Percentiles rank a stretch among this genome's conserved stretches.
phyloP scores from a whole-genome alignment of 2,113 vertebrate species.

The Sialia sialis region DNA sequence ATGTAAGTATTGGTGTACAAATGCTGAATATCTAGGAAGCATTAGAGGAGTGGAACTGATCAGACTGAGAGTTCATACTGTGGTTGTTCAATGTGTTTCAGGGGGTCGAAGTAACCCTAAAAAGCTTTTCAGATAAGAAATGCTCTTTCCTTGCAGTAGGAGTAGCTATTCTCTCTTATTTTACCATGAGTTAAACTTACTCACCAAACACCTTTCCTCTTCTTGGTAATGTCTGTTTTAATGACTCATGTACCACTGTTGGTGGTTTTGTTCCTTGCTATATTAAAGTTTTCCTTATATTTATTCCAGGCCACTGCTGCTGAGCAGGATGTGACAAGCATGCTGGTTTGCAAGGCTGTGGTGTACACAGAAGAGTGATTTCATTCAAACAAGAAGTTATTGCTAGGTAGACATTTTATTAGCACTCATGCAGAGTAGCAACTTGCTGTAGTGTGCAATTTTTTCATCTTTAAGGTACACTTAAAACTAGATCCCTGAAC shows the following conservation, averaged over 20 bases:
- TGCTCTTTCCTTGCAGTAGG: not conserved
- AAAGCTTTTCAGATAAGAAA: not conserved
- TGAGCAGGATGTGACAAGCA: not conserved
- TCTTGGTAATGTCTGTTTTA: not conserved
- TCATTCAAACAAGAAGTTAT: not conserved
- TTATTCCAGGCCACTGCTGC: not conserved
- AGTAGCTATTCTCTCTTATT: not conserved
- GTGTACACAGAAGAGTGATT: not conserved
- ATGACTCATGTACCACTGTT: not conserved
- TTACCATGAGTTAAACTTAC: not conserved
- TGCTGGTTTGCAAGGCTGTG: not conserved
- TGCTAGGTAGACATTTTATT: conserved; percentile 14
- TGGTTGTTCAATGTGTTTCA: not conserved
- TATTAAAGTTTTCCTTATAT: not conserved
- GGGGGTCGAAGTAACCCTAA: not conserved
- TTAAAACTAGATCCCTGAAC: not conserved
- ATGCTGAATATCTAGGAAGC: not conserved
- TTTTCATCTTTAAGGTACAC: not conserved
- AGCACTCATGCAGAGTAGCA: not conserved
- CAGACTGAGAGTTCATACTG: not conserved
- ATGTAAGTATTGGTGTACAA: not conserved
- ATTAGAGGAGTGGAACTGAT: not conserved
- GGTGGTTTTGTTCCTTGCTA: not conserved
- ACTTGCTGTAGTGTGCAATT: not conserved
- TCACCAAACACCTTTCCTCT: not conserved